Evolutionary conservation across 2,797 vertebrate genomes (phyloP).

Genomic region (Ctenochaetus hawaiiensis): DNA sequence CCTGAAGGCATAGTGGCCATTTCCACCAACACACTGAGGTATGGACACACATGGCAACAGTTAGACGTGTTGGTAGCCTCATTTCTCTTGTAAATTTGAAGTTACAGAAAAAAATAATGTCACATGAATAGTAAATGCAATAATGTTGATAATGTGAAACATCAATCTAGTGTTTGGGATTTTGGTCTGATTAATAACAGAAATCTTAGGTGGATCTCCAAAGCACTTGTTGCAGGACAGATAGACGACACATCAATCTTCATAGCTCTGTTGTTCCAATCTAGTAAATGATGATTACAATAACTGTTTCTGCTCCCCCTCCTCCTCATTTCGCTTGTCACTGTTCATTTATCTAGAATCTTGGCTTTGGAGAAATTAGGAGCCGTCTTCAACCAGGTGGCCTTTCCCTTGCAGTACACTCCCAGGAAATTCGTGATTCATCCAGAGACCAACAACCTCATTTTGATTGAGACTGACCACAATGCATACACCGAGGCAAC

Average conservation of each 20-base stretch:
- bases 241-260: neutral
- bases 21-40: slow-evolving; percentile 98
- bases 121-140: too few species aligned
- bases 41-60: neutral
- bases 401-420: slow-evolving; percentile 96
- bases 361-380: slow-evolving; percentile 98
- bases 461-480: slow-evolving; percentile 98
- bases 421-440: slow-evolving; percentile 99
- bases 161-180: neutral
- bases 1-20: slow-evolving; percentile 99
- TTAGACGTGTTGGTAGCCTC: too few species aligned
- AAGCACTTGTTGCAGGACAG: neutral
- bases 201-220: neutral
- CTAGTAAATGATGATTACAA: neutral
- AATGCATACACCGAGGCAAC: slow-evolving; percentile 99
- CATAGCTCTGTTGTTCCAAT: neutral
- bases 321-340: neutral
- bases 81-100: too few species aligned
- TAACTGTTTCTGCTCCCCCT: neutral
- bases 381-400: slow-evolving; percentile 99
- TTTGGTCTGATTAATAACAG: neutral
- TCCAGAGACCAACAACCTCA: slow-evolving; percentile 95
- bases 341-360: slow-evolving; percentile 84
- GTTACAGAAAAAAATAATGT: too few species aligned
- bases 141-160: neutral